Conservation (phyloP, 2,797 vertebrate species). For the Syngnathus acus region DNA sequence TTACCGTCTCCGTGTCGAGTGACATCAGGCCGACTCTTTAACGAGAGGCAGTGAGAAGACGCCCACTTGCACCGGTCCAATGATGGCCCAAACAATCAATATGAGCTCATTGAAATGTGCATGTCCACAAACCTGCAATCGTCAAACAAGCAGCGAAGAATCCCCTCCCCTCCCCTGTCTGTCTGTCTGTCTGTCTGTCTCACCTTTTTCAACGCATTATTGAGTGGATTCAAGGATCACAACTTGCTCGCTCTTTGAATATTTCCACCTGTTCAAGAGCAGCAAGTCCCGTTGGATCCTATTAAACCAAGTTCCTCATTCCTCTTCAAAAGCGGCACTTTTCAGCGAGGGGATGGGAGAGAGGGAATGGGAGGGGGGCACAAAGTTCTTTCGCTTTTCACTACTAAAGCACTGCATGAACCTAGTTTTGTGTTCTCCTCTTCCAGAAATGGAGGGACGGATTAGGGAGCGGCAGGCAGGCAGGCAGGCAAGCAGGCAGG, state of each 20-base stretch:
- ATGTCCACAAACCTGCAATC: background rate
- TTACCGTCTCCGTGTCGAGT: conserved; percentile 16
- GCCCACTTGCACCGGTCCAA: conserved; percentile 54
- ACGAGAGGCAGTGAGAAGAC: conserved; percentile 48
- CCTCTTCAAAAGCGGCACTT: conserved; percentile 82
- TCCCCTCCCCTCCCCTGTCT: background rate
- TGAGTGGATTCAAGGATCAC: background rate
- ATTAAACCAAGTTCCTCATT: conserved; percentile 74
- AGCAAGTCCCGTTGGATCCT: conserved; percentile 77
- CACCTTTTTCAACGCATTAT: background rate
- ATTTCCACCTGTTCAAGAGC: conserved; percentile 5
- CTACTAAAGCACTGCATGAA: conserved; percentile 95
- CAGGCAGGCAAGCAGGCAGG: no score
- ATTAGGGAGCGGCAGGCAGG: conserved; percentile 75
- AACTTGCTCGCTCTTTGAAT: background rate
- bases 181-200: no score
- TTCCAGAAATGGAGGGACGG: conserved; percentile 84
- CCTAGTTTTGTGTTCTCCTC: conserved; percentile 82
- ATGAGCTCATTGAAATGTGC: background rate
- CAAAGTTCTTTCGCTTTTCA: conserved; percentile 79
- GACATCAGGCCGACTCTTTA: conserved; percentile 2
- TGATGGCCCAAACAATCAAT: conserved; percentile 1
- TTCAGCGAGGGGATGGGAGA: conserved; percentile 62
- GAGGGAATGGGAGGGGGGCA: conserved; percentile 23
- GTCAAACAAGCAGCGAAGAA: background rate